phyloP scores from a whole-genome alignment of 2,113 vertebrate species.

The Spermophilus dauricus region DNA sequence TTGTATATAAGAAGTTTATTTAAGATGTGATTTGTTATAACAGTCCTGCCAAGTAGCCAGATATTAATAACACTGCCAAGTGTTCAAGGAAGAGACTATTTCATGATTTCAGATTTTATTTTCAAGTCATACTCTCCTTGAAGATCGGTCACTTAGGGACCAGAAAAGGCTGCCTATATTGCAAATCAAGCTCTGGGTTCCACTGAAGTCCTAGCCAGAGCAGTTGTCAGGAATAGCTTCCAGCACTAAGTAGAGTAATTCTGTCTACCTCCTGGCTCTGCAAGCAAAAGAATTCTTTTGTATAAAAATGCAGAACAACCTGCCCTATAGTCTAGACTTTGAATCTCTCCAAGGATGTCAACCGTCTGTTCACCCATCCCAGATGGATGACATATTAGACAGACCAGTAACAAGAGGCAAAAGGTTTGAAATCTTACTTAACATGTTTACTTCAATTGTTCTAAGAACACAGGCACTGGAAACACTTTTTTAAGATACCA shows the following conservation, averaged over 20 bases:
- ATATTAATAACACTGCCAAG: constrained; percentile 61
- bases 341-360: constrained; percentile 70
- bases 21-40: constrained; percentile 68
- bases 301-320: constrained; percentile 71
- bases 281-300: constrained; percentile 60
- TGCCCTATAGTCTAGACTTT: constrained; percentile 79
- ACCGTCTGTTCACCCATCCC: constrained; percentile 46
- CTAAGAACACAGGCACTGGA: constrained; percentile 69
- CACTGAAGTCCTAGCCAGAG: constrained; percentile 65
- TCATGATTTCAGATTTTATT: constrained; percentile 71
- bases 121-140: constrained; percentile 65
- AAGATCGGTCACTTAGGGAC: constrained; percentile 58
- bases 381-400: constrained; percentile 73
- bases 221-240: constrained; percentile 59
- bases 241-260: constrained; percentile 69
- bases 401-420: constrained; percentile 67
- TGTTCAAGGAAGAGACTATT: constrained; percentile 58
- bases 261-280: constrained; percentile 80
- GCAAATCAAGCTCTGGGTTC: constrained; percentile 69
- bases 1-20: constrained; percentile 55
- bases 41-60: constrained; percentile 42
- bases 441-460: constrained; percentile 64
- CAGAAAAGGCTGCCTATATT: constrained; percentile 27
- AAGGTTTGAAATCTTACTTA: constrained; percentile 61
- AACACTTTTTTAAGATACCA: constrained; percentile 66